Base-by-base conservation (phyloP, 2,113 vertebrate genomes). In the Struthio camelus region DNA sequence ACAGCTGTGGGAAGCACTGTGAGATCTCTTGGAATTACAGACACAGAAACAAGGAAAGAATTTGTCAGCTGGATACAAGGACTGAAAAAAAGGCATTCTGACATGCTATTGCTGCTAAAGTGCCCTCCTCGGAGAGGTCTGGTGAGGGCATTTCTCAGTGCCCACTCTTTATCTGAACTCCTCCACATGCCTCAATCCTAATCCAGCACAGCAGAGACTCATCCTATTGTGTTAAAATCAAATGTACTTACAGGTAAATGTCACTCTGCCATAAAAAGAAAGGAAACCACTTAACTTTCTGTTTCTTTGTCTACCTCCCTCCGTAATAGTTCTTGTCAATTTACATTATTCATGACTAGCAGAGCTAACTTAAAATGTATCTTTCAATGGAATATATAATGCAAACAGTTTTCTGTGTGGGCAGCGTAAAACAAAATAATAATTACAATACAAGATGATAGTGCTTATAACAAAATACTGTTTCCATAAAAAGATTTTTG, bases 141-240 rank as follows among this genome's bases (percentile, higher is more conserved):
- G 86, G 70, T 1, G 70, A 95, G 96, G 97, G 96, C 94, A 94
- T 96, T 95, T 95, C 92, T 96, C 93, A 73, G 93, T 94, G 97
- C 96, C 96, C 95, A 96, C 96, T 96, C 93, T 94, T 97, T 96
- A 91, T 97, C 96, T 93, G 85, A 96, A 96, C 95, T 96, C 94
- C 93, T 96, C 97, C 91, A 54, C 96, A 93, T 62, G 78, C 95
- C 93, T 85, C 93, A 94, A 85, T 95, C 96, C 95, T 94, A 97
- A 97, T 94, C 89, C 94, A 91, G 93, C 93, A 59, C 94, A 96
- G 96, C 94, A 94, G 85, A 96, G 81, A 79, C 90, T 95, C 94
- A 96, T 96, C 96, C 90, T 76, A 84, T 93, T 96, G 94, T 96
- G 92, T 97, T 97, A 97, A 90, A 92, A 96, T 97, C 96, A 97